Conservation (phyloP, 2,113 vertebrate species). For the Seriola dumerili region DNA sequence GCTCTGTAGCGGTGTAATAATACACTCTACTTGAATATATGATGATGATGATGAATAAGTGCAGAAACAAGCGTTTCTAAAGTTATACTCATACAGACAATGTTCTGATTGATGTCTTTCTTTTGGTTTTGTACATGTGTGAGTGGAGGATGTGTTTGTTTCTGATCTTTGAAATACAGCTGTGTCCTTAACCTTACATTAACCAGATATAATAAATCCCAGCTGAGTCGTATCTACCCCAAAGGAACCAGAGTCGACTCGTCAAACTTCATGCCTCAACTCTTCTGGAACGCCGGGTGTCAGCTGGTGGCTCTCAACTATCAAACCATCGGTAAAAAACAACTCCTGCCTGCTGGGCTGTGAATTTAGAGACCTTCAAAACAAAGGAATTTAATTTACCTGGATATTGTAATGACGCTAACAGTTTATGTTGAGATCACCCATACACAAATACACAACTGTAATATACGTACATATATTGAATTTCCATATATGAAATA, state of each 20-base stretch:
- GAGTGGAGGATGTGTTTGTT: no score
- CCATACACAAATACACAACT: no score
- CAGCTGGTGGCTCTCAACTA: conserved; percentile 98
- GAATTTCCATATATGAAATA: no score
- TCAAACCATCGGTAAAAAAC: conserved; percentile 92
- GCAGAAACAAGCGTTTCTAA: no score
- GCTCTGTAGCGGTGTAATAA: background rate
- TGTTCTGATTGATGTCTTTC: no score
- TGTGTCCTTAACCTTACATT: conserved; percentile 81
- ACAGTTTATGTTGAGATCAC: background rate
- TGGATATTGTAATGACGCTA: background rate
- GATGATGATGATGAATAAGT: background rate
- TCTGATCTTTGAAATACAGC: background rate
- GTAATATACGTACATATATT: no score
- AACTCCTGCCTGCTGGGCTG: no score
- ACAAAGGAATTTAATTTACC: background rate
- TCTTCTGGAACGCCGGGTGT: conserved; percentile 98
- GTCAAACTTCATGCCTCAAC: conserved; percentile 98
- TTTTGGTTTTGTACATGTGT: no score
- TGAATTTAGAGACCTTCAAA: no score
- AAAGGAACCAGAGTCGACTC: conserved; percentile 98
- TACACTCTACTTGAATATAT: rapidly evolving
- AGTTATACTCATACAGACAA: no score
- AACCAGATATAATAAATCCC: conserved; percentile 97
- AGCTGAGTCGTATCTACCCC: conserved; percentile 96